Evolutionary conservation across 1,140 invertebrate genomes (phyloP).

Genomic region (Melitaea cinxia): DNA sequence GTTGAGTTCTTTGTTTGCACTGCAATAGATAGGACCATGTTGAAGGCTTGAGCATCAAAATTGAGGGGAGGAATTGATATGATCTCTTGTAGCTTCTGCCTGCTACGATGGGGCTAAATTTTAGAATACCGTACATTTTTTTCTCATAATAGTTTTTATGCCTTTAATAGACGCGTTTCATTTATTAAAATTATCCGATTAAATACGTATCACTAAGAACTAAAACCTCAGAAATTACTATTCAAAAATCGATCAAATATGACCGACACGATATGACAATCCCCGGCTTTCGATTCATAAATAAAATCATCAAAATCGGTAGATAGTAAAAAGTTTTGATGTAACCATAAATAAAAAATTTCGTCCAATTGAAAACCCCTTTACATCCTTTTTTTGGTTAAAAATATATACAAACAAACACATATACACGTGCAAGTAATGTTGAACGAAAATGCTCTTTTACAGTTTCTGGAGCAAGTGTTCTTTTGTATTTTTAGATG

Average conservation of each 20-base stretch:
- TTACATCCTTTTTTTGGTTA: no score
- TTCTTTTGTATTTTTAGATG: conserved; percentile 30
- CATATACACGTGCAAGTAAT: background rate
- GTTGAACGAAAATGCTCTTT: conserved; percentile 3
- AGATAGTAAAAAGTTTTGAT: no score
- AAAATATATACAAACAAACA: background rate
- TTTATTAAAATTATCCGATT: no score
- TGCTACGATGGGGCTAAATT: background rate
- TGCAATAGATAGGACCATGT: conserved; percentile 14
- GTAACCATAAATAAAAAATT: no score
- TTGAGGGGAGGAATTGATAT: background rate
- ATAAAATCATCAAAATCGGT: no score
- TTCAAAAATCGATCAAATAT: no score
- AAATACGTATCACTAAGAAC: no score
- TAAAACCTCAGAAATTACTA: no score
- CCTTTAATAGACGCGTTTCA: background rate
- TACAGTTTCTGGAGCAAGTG: conserved; percentile 26
- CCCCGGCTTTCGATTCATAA: no score
- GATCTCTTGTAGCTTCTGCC: background rate
- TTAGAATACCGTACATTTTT: background rate
- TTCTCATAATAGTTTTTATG: background rate
- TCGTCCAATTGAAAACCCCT: no score
- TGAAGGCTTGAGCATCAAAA: background rate
- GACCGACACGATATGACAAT: no score
- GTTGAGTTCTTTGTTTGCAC: conserved; percentile 23